Base-by-base conservation (phyloP, 1,140 invertebrate genomes). In the Trichogramma pretiosum region DNA sequence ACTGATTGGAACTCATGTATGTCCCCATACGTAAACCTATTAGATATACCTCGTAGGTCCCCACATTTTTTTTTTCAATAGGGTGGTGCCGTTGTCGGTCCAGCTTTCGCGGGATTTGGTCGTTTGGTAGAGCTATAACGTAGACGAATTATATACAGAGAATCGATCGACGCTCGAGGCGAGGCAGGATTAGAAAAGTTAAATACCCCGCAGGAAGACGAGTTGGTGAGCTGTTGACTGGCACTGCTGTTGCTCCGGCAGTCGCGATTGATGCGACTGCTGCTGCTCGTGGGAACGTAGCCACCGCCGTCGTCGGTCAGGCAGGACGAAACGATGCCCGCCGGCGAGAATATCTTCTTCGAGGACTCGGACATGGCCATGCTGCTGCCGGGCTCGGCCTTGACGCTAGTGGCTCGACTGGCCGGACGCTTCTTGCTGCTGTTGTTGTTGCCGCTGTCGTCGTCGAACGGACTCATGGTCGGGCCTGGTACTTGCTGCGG, bases 321-420 rank as follows among this genome's bases (percentile, higher is more conserved):
- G 19, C 56, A 58, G 5, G 62, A 62, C 5, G 62, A 65, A n/a
- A 60, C 56, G 3, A 51, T 34, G 28, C 50, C 60, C 11, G 51
- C 56, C 5, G 58, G 56, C 5, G 61, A 67, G 9, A 54, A 43
- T 22, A 62, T 47, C 62, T 77, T 78, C 52, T 78, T 78, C 2
- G 77, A 78, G 44, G 70, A 71, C 55, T 79, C 77, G 16, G 76
- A 75, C 55, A 74, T 59, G 0, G 66, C 67, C 56, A 74, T 67
- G 4, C 56, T 71, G 50, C 77, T 80, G 1, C 79, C 77, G 4
- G 77, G 76, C 54, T 82, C 80, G 0, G 74, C 79, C 57, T 81
- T 81, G 1, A 80, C 67, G 14, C 78, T 80, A 0, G 78, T 80
- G 2, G 75, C 74, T 58, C 75, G 77, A 19, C 76, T 79, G 0